Evolutionary conservation across 2,888 invertebrate genomes (phyloP).

Genomic region (Epinotia demarniana): DNA sequence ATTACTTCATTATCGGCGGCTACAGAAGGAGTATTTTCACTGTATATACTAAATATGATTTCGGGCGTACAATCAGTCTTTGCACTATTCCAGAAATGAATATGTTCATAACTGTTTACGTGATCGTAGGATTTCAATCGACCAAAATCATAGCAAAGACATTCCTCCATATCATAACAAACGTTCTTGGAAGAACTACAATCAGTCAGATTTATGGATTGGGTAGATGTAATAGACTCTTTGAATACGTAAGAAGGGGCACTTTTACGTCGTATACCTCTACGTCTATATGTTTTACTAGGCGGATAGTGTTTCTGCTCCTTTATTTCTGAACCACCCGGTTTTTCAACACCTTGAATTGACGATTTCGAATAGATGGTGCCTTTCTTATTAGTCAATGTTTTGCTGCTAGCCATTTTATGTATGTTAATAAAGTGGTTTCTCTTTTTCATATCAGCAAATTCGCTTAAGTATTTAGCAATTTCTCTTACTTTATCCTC

Average conservation of each 20-base stretch:
- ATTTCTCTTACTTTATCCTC: constrained; percentile 55
- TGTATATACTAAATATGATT: constrained; percentile 65
- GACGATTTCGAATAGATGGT: constrained; percentile 61
- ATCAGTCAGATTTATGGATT: constrained; percentile 12
- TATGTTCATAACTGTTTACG: constrained; percentile 63
- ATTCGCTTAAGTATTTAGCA: constrained; percentile 55
- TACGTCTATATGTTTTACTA: constrained; percentile 62
- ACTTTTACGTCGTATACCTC: constrained; percentile 45
- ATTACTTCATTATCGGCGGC: background rate
- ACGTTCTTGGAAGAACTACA: background rate
- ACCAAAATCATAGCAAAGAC: constrained; percentile 74
- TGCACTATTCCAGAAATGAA: constrained; percentile 66
- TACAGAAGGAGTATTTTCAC: constrained; percentile 51
- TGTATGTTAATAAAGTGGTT: constrained; percentile 27
- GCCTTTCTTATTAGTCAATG: constrained; percentile 46
- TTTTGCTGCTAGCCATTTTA: constrained; percentile 24
- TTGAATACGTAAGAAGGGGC: background rate
- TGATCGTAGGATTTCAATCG: constrained; percentile 58
- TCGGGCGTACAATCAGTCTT: constrained; percentile 54
- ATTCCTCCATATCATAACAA: constrained; percentile 55
- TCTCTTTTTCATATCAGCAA: constrained; percentile 48
- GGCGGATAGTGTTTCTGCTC: constrained; percentile 39
- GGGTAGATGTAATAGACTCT: background rate
- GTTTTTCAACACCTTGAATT: constrained; percentile 73
- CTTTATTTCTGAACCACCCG: constrained; percentile 60